Base-by-base conservation (phyloP, 2,888 invertebrate genomes). In the Orchesella flavescens region DNA sequence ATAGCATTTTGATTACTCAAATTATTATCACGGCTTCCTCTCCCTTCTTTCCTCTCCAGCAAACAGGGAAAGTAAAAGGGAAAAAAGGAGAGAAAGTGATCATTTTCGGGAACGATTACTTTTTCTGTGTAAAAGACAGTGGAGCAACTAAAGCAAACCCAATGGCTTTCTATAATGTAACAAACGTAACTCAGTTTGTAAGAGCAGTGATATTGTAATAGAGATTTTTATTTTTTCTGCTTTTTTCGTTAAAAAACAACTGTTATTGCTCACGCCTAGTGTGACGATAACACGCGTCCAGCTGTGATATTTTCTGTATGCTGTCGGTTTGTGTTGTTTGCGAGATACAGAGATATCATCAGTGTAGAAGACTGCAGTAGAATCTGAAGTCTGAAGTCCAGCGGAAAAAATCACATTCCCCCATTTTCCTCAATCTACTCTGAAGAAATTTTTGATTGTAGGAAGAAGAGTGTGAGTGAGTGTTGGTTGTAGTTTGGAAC, bases 201-300 rank as follows among this genome's bases (percentile, higher is more conserved):
- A 34, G 4, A n/a, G 57, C 68, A 24, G 46, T 69, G 68, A 46
- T 66, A 57, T 34, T 66, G 77, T 55, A 69, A 23, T 59, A 24
- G 75, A 65, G 34, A 7, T 34, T 34, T 68, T 68, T 7, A 9
- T 66, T 44, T 19, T 19, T n/a, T 68, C 49, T 24, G 9, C 46
- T 72, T 53, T 66, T 53, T 49, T 69, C 69, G 9, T 23, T 46
- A 34, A 55, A 17, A 82, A 82, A 63, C 68, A 82, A 82, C 75
- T 82, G 82, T 82, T 82, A 82, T 82, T 82, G 75, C 82, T 82
- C 82, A 82, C 82, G 82, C 82, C 75, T 82, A 82, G 82, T 75
- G 74, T 82, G 82, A 82, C 82, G 82, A 82, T 82, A 82, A 75
- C 82, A 75, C 82, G 75, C 74, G 82, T 75, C 82, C 82, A 82